These are phyloP conservation scores for Caenorhabditis sulstoni DNA, from an alignment of 2,888 invertebrate species.

Conservation along the genomic window DNA sequence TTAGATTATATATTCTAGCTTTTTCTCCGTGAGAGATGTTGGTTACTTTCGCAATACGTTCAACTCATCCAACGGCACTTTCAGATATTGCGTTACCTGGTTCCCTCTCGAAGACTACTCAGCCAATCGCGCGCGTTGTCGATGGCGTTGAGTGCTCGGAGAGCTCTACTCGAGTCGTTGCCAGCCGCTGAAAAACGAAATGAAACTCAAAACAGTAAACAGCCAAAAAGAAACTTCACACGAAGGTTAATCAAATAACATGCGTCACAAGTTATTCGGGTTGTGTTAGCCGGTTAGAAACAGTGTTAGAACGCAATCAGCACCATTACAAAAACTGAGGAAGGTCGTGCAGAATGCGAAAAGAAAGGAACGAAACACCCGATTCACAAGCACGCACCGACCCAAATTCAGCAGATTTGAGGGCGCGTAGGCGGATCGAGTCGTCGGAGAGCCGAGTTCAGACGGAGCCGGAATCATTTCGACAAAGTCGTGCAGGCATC, in stretches of 20 bases:
- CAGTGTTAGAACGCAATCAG: no score
- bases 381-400: constrained; percentile 69
- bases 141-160: constrained; percentile 66
- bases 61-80: neutral
- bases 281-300: neutral
- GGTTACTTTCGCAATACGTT: neutral
- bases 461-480: constrained; percentile 61
- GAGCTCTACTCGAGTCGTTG: constrained; percentile 74
- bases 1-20: no score
- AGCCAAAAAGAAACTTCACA: neutral
- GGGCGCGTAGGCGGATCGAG: constrained; percentile 68
- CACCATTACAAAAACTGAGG: no score
- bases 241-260: neutral
- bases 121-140: constrained; percentile 70
- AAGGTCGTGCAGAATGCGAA: no score
- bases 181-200: constrained; percentile 69
- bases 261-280: neutral
- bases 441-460: constrained; percentile 66
- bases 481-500: constrained; percentile 70
- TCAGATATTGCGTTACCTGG: constrained; percentile 41
- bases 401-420: constrained; percentile 71
- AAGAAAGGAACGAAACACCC: no score
- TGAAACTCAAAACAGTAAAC: constrained; percentile 29
- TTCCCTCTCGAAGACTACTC: constrained; percentile 46
- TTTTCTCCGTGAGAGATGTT: neutral